Base-by-base conservation (phyloP, 2,888 invertebrate genomes). In the Petrolisthes manimaculis region DNA sequence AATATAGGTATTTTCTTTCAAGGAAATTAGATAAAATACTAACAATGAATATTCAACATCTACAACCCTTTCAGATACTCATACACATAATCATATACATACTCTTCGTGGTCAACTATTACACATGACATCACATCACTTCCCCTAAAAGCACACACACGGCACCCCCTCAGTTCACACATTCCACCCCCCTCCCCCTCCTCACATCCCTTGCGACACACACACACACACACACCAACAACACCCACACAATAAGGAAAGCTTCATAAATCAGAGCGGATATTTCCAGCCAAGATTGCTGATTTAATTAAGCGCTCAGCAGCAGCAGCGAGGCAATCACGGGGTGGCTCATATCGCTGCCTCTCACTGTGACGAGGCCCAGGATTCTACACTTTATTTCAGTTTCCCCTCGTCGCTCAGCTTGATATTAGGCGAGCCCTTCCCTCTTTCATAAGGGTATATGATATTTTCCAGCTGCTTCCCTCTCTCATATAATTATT, bases 271-370 rank as follows among this genome's bases (percentile, higher is more conserved):
- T 87, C 87, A 87, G 69, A 79, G 78, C 55, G 87, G 87, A 87
- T 87, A 87, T 87, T 87, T 87, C 83, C 78, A 87, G 87, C 83
- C 87, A 87, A 87, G 87, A 83, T 87, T 87, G 83, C 83, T 87
- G 87, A 87, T 87, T 87, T 87, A 87, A 87, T 87, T 87, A 87
- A 87, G 87, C 87, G 56, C 87, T 83, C 83, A 87, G 87, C 82
- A 74, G 86, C 86, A 82, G 61, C 71, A 71, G 51, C 71, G 79
- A 21, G 56, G 87, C 87, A 84, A 87, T 87, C 87, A 87, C 67
- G 24, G 74, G 71, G 71, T 78, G 21, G 4, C 54, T 87, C 87
- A 87, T 83, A 87, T 79, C 83, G 82, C 83, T 83, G 37, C 83
- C 87, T 83, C 87, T 87, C 56, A 82, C 87, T 83, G 87, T 83